Base-by-base conservation (phyloP, 30 jellyfish, hydroid and myxozoan genomes). In the Nemopilema nomurai region DNA sequence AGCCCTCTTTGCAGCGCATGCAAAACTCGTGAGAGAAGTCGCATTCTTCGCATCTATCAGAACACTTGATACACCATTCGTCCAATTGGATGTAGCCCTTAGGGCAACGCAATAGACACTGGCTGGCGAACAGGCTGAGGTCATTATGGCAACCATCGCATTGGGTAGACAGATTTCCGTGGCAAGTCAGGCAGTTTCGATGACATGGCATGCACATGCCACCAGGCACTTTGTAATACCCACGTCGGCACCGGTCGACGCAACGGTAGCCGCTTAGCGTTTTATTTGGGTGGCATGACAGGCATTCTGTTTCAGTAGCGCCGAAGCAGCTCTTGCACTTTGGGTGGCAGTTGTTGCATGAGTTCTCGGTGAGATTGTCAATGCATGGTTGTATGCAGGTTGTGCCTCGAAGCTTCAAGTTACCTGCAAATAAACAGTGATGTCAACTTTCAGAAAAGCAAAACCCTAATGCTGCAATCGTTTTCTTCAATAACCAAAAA, bases 351-450 rank as follows among this genome's bases (percentile, higher is more conserved):
- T 77, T 75, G 71, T 73, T 74, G 78, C 99, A 95, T 9, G 90
- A 68, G 85, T 95, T 90, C 69, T 89, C 97, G 24, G 99, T 83
- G 52, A 95, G 76, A 57, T 89, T 93, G 29, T 90, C 96, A 30
- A 96, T 89, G 68, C 99, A 95, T 18, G 99, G 99, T 70, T 87
- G 96, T 0, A 83, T 64, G 77, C 99, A 95, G 1, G 93, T 77
- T 18, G 91, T 33, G 22, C 79, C 89, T 9, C 97, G 96, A 24
- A 82, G 82, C 76, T 95, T 97, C 6, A 95, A 91, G 49, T 90
- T 85, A 18, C 88, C 99, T 95, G 90, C 27, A 89, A 84, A n/a
- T n/a, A n/a, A n/a, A n/a, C n/a, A n/a, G n/a, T n/a, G n/a, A n/a
- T n/a, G n/a, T n/a, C n/a, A n/a, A n/a, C n/a, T n/a, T n/a, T n/a